A percentile compares a stretch with the other conserved stretches of the same genome.
These are phyloP conservation scores for Amphimallon solstitiale DNA, from an alignment of 2,888 invertebrate genomes.

Conservation along the genomic window DNA sequence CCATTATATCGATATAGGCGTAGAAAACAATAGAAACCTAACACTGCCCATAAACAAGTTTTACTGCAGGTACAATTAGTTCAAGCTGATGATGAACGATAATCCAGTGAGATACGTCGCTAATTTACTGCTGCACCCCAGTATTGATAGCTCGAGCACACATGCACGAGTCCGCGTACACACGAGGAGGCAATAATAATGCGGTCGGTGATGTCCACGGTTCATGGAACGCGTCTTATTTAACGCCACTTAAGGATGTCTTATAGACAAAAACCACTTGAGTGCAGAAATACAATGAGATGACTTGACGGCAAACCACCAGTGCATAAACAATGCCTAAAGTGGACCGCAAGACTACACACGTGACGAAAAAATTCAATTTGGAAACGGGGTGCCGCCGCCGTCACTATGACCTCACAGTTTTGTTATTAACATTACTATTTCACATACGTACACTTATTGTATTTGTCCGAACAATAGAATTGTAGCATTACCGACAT, in stretches of 20 bases:
- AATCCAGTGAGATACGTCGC: conserved; percentile 52
- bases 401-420: neutral
- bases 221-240: conserved; percentile 55
- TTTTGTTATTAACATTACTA: neutral
- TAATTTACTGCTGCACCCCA: conserved; percentile 52
- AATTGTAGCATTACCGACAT: too few relatives aligned
- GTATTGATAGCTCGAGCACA: conserved; percentile 39
- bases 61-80: conserved; percentile 45
- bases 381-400: neutral
- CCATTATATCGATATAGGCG: too few relatives aligned
- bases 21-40: neutral
- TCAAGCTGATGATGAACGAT: conserved; percentile 46
- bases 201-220: conserved; percentile 51
- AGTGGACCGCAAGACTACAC: conserved; percentile 18
- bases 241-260: conserved; percentile 57
- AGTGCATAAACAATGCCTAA: conserved; percentile 4
- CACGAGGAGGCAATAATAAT: neutral
- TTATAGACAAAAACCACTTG: conserved; percentile 54
- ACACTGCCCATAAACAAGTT: conserved; percentile 13
- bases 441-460: too few relatives aligned
- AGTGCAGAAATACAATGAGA: conserved; percentile 55
- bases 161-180: neutral
- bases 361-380: conserved; percentile 18
- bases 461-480: too few relatives aligned
- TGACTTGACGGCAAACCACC: conserved; percentile 46